Evolutionary conservation across 2,888 invertebrate genomes (phyloP), one percentile per base, ranked within the genome.

Genomic region (Cryptus armator): DNA sequence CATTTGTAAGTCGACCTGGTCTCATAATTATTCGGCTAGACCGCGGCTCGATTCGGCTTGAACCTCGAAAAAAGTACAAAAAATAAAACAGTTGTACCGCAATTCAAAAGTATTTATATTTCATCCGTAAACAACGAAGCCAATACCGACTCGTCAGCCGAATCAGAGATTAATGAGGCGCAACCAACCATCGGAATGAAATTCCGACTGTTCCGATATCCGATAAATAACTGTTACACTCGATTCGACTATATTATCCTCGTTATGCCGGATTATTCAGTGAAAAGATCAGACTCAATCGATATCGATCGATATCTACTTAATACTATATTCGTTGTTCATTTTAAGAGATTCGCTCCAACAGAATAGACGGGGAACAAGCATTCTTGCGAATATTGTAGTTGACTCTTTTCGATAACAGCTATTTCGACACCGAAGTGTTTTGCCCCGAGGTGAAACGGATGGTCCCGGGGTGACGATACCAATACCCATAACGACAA

Each of bases 401-500:
- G 37, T 9, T 37, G 24, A 24, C 24, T 2, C 37, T 37, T 37
- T 24, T 19, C 24, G 32, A 37, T n/a, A 68, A 37, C 16, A 14
- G 59, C 19, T 32, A 48, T 70, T 24, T 68, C 51, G 46, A 72
- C 19, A 56, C 14, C 14, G 24, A 68, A 37, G 43, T 24, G 56
- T 16, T 83, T 75, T 24, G 56, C 37, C 12, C 66, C 46, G 16
- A 64, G 70, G 48, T 29, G 32, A 66, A 53, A 64, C 74, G 37
- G 37, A 70, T 78, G 53, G 56, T 48, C n/a, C 62, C 67, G 44
- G 48, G 43, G 44, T 14, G n/a, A 46, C 48, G 74, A 9, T 66
- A 77, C 70, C 56, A 43, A 75, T 81, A 75, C 74, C 68, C 74
- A 53, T 75, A 81, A 78, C 66, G 70, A 81, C 74, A 29, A 16